Base-by-base conservation (phyloP, 2,888 invertebrate species). In the Rhodophaea formosa region DNA sequence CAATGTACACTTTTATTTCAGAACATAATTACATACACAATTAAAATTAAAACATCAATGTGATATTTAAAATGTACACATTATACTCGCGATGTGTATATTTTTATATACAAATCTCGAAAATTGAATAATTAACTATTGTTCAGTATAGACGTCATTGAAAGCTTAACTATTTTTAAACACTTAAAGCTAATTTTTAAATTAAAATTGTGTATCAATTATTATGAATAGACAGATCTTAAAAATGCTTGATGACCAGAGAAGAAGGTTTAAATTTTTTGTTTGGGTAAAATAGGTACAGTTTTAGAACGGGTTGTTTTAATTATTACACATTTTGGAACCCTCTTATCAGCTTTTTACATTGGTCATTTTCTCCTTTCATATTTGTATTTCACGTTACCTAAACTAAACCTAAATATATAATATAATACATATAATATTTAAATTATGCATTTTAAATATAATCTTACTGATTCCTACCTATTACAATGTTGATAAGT, bases 131-230 rank as follows among this genome's bases (percentile, higher is more conserved):
- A 3, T 12, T 12, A 39, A 39, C n/a, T 39, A 39, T 39, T 39
- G 39, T n/a, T 39, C 23, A 63, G 61, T 71, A 70, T 56, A 63
- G 45, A 45, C 45, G 45, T 29, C 46, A 29, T 23, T 46, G 23
- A 23, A 23, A 29, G 17, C 39, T n/a, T 12, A 16, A 46, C 12
- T 16, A 17, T 17, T 51, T 51, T 39, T 51, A 30, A 39, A 51
- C 51, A 35, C 16, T 39, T 51, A 51, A 51, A 51, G 35, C 51
- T 51, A 64, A 61, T 49, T 56, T 65, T 58, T 56, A 74, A 80
- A 86, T 86, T 86, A 86, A 77, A 89, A 89, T 89, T 89, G 89
- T 89, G 88, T 88, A 88, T 84, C 74, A 84, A 88, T 83, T 72
- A 54, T 55, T 55, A 51, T 51, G 45, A 32, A 55, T 55, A 46